Base-by-base conservation (phyloP, 1,140 invertebrate species). In the Mamestra configurata region DNA sequence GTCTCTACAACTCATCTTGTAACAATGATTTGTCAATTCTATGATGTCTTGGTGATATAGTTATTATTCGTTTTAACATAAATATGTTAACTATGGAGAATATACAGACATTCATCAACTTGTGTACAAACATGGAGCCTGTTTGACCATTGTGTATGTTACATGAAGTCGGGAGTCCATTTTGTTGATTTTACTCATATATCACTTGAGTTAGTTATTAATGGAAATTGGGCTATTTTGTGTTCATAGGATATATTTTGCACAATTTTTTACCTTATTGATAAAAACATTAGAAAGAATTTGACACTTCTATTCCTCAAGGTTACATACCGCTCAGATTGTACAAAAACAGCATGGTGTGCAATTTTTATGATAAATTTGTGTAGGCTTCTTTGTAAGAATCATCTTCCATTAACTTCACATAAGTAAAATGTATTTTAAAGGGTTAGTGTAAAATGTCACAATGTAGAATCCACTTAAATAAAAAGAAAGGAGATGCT, bases 1-100 rank as follows among this genome's bases (percentile, higher is more conserved):
- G 20, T 66, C 31, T 66, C n/a, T 66, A 10, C 37, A 43, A 43
- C 20, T 35, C 35, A 57, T 35, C 51, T 75, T 75, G 40, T 46
- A 49, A 18, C 64, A 68, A 46, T 20, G 11, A 68, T 68, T 68
- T 27, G 13, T 68, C 43, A 8, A 46, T 22, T 68, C 4, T 24
- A 15, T 68, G 20, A 5, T 40, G 40, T 22, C 46, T 46, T 43
- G 13, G 0, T 35, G 5, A 1, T 0, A 40, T n/a, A 5, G 43
- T 22, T 18, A 8, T 5, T 10, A 68, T 49, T 31, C 35, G 15
- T 70, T 70, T 49, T 13, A 15, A n/a, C 40, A 5, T 70, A 10
- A 46, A 7, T n/a, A 46, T 46, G 22, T n/a, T 43, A 46, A 27
- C n/a, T 27, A 46, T 49, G 22, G 22, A 13, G 4, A 46, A 24